Percentiles rank a stretch among this genome's conserved stretches.
phyloP scores from a whole-genome alignment of 1,140 invertebrate genomes.

The Daktulosphaira vitifoliae region DNA sequence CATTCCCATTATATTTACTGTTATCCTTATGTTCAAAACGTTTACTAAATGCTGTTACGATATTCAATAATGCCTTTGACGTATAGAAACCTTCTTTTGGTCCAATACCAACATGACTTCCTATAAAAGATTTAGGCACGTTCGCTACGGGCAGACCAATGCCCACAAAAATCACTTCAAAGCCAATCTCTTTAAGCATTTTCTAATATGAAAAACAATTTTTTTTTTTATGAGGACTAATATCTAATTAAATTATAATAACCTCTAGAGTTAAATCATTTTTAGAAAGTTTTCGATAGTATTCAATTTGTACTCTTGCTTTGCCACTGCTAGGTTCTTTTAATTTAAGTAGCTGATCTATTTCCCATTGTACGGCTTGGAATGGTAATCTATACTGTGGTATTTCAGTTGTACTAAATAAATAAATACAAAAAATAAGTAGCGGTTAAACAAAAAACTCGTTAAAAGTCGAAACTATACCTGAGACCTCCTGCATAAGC shows the following conservation, averaged over 20 bases:
- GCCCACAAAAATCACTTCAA: background rate
- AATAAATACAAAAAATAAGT: no score
- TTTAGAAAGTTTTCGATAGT: conserved; percentile 51
- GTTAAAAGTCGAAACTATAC: no score
- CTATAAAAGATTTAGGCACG: no score
- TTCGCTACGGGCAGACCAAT: conserved; percentile 72
- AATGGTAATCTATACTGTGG: conserved; percentile 92
- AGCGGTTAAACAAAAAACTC: no score
- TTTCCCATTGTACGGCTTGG: conserved; percentile 87
- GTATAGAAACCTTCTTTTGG: conserved; percentile 52
- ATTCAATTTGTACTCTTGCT: conserved; percentile 62
- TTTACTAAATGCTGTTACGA: conserved; percentile 81
- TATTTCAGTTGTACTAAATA: conserved; percentile 81
- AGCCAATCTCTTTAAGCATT: no score
- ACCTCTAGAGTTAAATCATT: conserved; percentile 66
- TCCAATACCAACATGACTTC: no score
- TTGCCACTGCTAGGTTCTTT: conserved; percentile 59
- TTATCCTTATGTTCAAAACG: conserved; percentile 44
- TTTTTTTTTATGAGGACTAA: no score
- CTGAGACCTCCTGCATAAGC: conserved; percentile 80
- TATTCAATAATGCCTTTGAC: conserved; percentile 87
- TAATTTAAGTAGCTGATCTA: conserved; percentile 63
- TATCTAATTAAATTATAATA: conserved; percentile 36
- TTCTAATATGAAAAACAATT: no score
- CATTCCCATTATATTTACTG: no score